Evolutionary conservation across 2,113 vertebrate species (phyloP).

Genomic region (Rattus norvegicus): DNA sequence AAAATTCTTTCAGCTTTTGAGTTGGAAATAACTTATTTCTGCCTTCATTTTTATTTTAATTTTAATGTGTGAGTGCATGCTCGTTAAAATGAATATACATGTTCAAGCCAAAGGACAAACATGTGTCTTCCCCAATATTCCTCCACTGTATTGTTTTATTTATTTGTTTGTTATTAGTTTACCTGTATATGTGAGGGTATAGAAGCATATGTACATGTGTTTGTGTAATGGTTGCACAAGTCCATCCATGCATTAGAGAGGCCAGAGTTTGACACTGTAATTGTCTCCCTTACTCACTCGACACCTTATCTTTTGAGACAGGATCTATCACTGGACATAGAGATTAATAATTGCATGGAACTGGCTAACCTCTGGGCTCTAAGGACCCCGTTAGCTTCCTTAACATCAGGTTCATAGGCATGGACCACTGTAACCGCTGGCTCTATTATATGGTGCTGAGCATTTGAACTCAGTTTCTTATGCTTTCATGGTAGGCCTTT

Average conservation of each 20-base stretch:
- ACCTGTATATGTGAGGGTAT: background rate
- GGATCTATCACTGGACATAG: background rate
- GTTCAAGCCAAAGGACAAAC: background rate
- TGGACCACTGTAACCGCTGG: background rate
- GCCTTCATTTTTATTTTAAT: background rate
- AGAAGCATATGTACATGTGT: background rate
- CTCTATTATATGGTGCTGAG: background rate
- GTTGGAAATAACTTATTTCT: background rate
- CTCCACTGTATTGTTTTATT: background rate
- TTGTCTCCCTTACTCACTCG: background rate
- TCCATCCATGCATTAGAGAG: no score
- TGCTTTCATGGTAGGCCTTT: background rate
- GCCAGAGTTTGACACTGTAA: background rate
- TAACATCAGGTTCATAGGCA: background rate
- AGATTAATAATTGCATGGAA: background rate
- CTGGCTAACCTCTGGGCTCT: background rate
- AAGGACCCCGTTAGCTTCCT: background rate
- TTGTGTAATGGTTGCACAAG: background rate
- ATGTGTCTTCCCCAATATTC: background rate
- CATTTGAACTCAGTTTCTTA: slow-evolving; percentile 53
- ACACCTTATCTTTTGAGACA: background rate
- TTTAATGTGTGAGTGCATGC: background rate
- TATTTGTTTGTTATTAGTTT: background rate
- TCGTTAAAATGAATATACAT: background rate
- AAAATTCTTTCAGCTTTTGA: background rate